Percentiles rank a stretch among this genome's conserved stretches.
Conservation (phyloP, 2,888 invertebrate species). For the Patella depressa region DNA sequence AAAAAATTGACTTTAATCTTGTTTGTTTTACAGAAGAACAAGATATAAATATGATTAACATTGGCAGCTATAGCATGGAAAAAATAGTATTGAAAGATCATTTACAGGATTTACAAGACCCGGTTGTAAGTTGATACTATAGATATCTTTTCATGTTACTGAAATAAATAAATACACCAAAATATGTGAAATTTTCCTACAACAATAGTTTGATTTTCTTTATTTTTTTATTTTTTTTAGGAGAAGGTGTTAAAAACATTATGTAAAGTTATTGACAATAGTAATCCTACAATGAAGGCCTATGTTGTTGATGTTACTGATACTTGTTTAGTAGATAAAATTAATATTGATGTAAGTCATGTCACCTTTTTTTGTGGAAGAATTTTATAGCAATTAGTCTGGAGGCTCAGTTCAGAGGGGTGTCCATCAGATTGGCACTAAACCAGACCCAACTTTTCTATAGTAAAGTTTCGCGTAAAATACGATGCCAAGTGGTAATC, state of each 20-base stretch:
- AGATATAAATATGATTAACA: slow-evolving; percentile 45
- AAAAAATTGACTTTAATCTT: too few species aligned
- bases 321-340: slow-evolving; percentile 42
- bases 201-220: too few species aligned
- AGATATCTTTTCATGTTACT: too few species aligned
- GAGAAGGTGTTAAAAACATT: slow-evolving; percentile 49
- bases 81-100: slow-evolving; percentile 38
- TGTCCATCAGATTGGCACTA: not conserved
- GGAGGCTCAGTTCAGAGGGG: not conserved
- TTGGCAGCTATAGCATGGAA: slow-evolving; percentile 47
- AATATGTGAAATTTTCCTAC: too few species aligned
- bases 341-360: not conserved
- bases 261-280: slow-evolving; percentile 48
- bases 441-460: too few species aligned
- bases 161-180: too few species aligned
- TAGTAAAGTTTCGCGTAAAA: too few species aligned
- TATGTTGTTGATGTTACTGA: slow-evolving; percentile 54
- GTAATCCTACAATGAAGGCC: slow-evolving; percentile 46
- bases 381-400: not conserved
- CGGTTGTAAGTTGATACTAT: slow-evolving; percentile 40
- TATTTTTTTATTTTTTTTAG: slow-evolving; percentile 34
- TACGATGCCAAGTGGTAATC: too few species aligned
- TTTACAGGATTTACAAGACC: slow-evolving; percentile 42
- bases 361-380: not conserved
- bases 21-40: slow-evolving; percentile 41